Base-by-base conservation (phyloP, 2,797 vertebrate species). In the Avahi laniger region DNA sequence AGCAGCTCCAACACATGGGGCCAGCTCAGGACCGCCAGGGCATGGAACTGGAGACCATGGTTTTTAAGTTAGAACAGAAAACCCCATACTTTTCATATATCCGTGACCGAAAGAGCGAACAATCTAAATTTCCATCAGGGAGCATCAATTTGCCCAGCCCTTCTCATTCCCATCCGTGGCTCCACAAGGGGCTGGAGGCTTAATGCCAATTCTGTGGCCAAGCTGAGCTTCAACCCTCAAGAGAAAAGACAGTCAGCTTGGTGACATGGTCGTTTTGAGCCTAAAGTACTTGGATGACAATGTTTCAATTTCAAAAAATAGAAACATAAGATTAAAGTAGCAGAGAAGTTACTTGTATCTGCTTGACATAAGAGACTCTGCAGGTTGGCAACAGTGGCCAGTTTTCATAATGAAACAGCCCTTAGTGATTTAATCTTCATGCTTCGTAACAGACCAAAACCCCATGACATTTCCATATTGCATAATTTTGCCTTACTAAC, bases 11-110 rank as follows among this genome's bases (percentile, higher is more conserved):
- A 96, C 95, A 99, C 98, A 96, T 98, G 98, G 98, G 99, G 99
- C 98, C 99, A 98, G 96, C 94, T 97, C 96, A 98, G 99, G 98
- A 99, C 97, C 98, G 99, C 98, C 98, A 99, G 98, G 98, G 99
- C 98, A 70, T 99, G 99, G 99, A 99, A 99, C 99, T 99, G 98
- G 97, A 98, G 96, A 97, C 96, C 97, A 96, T 97, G 98, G 81
- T 97, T 98, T 96, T 97, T 96, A 94, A 95, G 93, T 98, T 97
- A 98, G 97, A 97, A 98, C 97, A 97, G 98, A 98, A 97, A 96
- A 97, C 97, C 98, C 98, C 94, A 38, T 97, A 93, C 98, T 98
- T 98, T 98, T 97, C 97, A 72, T 96, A 84, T 97, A 94, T 97
- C 95, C 94, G 69, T 97, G 93, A 95, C 97, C 98, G 93, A 96